Conservation (phyloP, 2,113 vertebrate genomes). For the Thunnus thynnus region DNA sequence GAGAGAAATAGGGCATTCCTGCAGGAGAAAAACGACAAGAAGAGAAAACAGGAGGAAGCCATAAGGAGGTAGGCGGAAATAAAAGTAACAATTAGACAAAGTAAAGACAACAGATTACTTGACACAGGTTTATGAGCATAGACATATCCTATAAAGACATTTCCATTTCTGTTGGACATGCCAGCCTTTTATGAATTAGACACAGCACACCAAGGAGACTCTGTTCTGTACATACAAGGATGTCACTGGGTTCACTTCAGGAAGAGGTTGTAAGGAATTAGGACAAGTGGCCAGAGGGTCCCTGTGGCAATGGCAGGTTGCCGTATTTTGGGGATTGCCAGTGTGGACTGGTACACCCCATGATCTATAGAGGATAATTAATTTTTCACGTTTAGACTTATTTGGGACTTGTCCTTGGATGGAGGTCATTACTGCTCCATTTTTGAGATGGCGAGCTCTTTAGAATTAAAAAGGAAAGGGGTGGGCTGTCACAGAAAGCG, state of each 20-base stretch:
- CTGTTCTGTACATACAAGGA: constrained; percentile 17
- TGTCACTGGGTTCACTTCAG: constrained; percentile 49
- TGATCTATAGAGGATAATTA: constrained; percentile 73
- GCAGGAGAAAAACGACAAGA: constrained; percentile 98
- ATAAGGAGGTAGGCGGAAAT: constrained; percentile 91
- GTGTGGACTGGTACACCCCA: constrained; percentile 51
- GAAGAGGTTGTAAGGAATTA: constrained; percentile 58
- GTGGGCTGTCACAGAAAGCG: constrained; percentile 10
- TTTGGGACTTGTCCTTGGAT: constrained; percentile 79
- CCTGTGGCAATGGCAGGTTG: constrained; percentile 64
- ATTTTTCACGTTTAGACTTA: constrained; percentile 78
- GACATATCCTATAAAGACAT: neutral
- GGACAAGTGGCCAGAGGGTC: constrained; percentile 73
- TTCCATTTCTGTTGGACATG: too few species aligned
- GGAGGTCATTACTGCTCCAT: constrained; percentile 70
- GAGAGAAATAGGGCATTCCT: constrained; percentile 94
- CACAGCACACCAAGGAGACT: neutral
- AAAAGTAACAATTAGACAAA: neutral
- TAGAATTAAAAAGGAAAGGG: constrained; percentile 20
- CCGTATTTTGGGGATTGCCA: constrained; percentile 64
- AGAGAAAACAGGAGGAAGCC: constrained; percentile 96
- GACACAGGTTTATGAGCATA: neutral
- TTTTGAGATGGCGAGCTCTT: constrained; percentile 55
- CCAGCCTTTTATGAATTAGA: neutral
- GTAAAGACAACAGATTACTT: neutral